phyloP scores from a whole-genome alignment of 2,113 vertebrate genomes.

The Delphinus delphis region DNA sequence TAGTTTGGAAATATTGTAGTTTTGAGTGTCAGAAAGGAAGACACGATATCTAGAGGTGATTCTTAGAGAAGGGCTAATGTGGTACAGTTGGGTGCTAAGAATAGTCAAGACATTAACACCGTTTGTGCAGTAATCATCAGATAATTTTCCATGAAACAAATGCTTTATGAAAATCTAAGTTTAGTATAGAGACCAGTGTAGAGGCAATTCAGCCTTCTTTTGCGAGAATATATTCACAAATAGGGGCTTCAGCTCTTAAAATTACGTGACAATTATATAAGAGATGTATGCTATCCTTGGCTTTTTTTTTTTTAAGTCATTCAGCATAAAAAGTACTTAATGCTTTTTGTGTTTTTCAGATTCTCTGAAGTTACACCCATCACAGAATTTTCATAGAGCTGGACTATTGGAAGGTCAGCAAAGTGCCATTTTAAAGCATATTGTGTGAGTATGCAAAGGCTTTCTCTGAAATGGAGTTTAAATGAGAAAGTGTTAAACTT shows the following conservation, averaged over 20 bases:
- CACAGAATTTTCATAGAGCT: slow-evolving; percentile 80
- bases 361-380: slow-evolving; percentile 76
- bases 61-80: slow-evolving; percentile 58
- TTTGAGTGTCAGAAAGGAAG: slow-evolving; percentile 50
- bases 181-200: slow-evolving; percentile 39
- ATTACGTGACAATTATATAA: slow-evolving; percentile 67
- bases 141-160: slow-evolving; percentile 73
- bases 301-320: slow-evolving; percentile 58
- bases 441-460: slow-evolving; percentile 75
- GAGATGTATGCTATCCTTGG: slow-evolving; percentile 65
- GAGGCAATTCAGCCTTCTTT: slow-evolving; percentile 16
- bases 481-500: slow-evolving; percentile 74
- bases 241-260: slow-evolving; percentile 44
- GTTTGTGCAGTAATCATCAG: slow-evolving; percentile 53
- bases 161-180: slow-evolving; percentile 60
- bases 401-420: slow-evolving; percentile 79
- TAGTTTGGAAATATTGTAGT: slow-evolving; percentile 46
- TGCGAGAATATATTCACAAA: not conserved
- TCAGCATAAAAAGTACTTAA: slow-evolving; percentile 77
- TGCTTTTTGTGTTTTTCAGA: slow-evolving; percentile 80
- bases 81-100: slow-evolving; percentile 61
- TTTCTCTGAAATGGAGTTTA: slow-evolving; percentile 70
- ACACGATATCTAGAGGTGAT: slow-evolving; percentile 40
- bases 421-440: slow-evolving; percentile 73
- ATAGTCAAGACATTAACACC: slow-evolving; percentile 65